Conservation (phyloP, 2,797 vertebrate species). For the Chiroxiphia lanceolata region DNA sequence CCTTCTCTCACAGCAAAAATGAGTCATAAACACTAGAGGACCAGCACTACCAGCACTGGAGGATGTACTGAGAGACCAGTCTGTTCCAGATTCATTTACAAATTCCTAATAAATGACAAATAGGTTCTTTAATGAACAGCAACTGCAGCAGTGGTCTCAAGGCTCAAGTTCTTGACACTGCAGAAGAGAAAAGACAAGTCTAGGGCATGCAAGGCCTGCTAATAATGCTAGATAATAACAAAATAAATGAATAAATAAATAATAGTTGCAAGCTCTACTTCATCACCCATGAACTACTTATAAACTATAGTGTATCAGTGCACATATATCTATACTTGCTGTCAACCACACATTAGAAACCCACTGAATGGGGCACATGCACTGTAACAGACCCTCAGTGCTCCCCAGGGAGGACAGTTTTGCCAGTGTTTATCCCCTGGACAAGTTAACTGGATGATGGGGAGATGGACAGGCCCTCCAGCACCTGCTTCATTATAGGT, state of each 20-base stretch:
- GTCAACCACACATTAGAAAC: neutral
- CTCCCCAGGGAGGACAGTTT: neutral
- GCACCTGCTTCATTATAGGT: neutral
- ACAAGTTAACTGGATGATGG: neutral
- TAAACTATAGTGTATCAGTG: neutral
- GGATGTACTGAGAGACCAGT: neutral
- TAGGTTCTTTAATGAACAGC: neutral
- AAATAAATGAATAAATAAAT: neutral
- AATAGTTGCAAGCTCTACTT: neutral
- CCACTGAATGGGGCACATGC: rapidly evolving
- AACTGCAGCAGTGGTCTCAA: neutral
- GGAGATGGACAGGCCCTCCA: neutral
- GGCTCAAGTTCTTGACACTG: neutral
- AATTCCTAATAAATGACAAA: neutral
- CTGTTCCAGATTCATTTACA: neutral
- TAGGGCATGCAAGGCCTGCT: neutral
- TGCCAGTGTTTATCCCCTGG: neutral
- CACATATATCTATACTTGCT: neutral
- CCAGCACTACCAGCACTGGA: neutral
- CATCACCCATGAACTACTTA: neutral
- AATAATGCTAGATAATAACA: neutral
- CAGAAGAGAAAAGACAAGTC: neutral
- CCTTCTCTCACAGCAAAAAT: neutral
- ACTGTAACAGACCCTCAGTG: too few species aligned
- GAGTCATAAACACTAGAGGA: neutral